Percentiles rank a stretch among this genome's conserved stretches.
Evolutionary conservation across 2,888 invertebrate genomes (phyloP).

Genomic region (Lithosia quadra): DNA sequence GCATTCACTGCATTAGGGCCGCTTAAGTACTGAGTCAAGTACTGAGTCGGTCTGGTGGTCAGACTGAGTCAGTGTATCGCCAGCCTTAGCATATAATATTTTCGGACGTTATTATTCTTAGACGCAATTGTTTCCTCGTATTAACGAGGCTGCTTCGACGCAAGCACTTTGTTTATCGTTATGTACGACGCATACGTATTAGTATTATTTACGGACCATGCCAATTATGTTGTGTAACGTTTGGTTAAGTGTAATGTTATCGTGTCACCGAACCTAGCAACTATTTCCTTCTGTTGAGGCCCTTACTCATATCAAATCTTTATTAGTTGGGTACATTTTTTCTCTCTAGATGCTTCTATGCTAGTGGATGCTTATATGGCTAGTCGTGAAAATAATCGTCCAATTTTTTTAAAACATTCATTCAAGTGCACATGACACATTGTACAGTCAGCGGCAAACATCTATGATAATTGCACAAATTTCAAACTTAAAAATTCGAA

Average conservation of each 20-base stretch:
- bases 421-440: too few relatives aligned
- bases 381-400: too few relatives aligned
- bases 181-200: constrained; percentile 37
- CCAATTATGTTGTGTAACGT: constrained; percentile 14
- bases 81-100: constrained; percentile 25
- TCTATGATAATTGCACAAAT: too few relatives aligned
- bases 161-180: constrained; percentile 32
- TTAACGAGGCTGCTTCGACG: constrained; percentile 16
- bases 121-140: constrained; percentile 25
- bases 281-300: neutral
- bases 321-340: too few relatives aligned
- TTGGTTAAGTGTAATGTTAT: constrained; percentile 2
- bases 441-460: too few relatives aligned
- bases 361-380: too few relatives aligned
- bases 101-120: constrained; percentile 27
- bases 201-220: constrained; percentile 18
- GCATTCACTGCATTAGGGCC: too few relatives aligned
- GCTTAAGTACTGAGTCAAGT: too few relatives aligned
- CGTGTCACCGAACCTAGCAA: constrained; percentile 1
- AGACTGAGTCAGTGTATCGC: neutral
- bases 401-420: too few relatives aligned
- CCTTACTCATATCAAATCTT: neutral
- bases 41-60: too few relatives aligned
- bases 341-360: too few relatives aligned
- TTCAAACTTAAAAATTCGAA: too few relatives aligned